Base-by-base conservation (phyloP, 2,113 vertebrate species). In the Lepisosteus osseus region DNA sequence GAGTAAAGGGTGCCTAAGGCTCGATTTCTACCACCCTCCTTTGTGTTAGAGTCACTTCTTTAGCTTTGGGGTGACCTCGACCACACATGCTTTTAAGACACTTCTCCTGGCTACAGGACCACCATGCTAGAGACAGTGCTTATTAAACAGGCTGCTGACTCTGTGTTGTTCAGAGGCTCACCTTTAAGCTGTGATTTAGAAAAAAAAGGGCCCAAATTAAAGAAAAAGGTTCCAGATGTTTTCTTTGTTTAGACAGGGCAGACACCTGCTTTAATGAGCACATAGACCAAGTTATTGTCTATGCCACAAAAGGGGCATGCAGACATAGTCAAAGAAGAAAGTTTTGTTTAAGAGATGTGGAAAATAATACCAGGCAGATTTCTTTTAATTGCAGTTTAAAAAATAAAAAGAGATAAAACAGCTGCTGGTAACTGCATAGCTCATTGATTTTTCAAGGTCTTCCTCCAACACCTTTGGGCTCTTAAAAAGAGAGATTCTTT, bases 41-140 rank as follows among this genome's bases (percentile, higher is more conserved):
- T 82, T 70, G 68, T 83, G 83, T 87, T 89, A 85, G 87, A 81
- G 83, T 77, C 76, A 72, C 66, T 44, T 43, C 29, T 29, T 29
- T 29, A 29, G 67, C 51, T 68, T 67, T 65, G 51, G 54, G 54
- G 47, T 64, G 17, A 65, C 51, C 45, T 42, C 57, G 70, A 77
- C 73, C 76, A 71, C 73, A 75, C 45, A 80, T 78, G 69, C 78
- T 43, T 73, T 69, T 62, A n/a, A 76, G 57, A 43, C 40, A 42
- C 15, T 41, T 3, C 5, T 59, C n/a, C 45, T 43, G 47, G 70
- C 3, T 54, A 12, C 6, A n/a, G 61, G 70, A 68, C 56, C 73
- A 72, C 76, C 76, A 72, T 43, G 69, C 70, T 69, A 68, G 69
- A 70, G n/a, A 70, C 41, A 40, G 13, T 7, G 17, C 42, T 40